phyloP scores from a whole-genome alignment of 2,113 vertebrate genomes.

The Neolamprologus falcicula region DNA sequence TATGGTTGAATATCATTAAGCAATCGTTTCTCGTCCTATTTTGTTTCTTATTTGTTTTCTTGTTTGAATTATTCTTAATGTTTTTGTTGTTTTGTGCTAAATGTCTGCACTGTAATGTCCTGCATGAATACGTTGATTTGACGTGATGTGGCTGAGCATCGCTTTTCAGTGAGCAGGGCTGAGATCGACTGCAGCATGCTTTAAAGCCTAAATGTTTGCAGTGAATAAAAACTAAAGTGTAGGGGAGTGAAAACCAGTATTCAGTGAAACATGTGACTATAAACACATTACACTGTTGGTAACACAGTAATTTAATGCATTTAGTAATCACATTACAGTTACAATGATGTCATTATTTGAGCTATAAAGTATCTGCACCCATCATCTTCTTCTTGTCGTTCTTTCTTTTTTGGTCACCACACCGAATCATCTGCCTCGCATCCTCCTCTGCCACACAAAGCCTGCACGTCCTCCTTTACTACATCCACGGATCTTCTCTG shows the following conservation, averaged over 20 bases:
- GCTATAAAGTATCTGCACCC: neutral
- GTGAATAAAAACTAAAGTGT: neutral
- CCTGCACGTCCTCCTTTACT: neutral
- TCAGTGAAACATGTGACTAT: neutral
- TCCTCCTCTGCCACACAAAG: neutral
- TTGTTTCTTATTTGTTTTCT: neutral
- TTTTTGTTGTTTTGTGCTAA: neutral
- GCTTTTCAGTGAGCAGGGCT: neutral
- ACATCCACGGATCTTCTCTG: neutral
- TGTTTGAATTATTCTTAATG: neutral
- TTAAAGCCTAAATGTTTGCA: neutral
- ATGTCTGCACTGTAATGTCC: neutral
- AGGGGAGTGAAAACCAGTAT: rapidly evolving
- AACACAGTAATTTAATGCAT: neutral
- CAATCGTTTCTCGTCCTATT: rapidly evolving
- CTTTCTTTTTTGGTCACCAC: neutral
- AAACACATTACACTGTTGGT: neutral
- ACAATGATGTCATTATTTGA: neutral
- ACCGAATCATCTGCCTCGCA: neutral
- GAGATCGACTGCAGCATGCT: rapidly evolving
- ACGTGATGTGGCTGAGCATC: rapidly evolving
- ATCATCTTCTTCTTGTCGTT: neutral
- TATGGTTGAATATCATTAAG: neutral
- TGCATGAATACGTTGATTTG: neutral
- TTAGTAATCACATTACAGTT: neutral